Evolutionary conservation across 2,888 invertebrate genomes (phyloP).

Genomic region (Cephus spinipes): DNA sequence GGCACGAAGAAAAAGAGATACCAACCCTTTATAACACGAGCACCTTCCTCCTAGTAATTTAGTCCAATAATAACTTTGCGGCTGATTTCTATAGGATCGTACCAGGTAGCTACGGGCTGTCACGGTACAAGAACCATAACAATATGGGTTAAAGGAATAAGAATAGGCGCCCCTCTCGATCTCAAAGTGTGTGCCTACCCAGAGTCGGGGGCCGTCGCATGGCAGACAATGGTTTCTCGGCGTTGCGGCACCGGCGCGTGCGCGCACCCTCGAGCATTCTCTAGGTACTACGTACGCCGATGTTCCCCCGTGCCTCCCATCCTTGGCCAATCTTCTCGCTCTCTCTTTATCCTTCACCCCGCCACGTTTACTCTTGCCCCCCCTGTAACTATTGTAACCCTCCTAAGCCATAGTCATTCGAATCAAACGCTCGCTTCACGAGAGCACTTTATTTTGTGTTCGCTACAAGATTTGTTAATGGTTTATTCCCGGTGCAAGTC

Average conservation of each 20-base stretch:
- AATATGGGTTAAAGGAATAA: conserved; percentile 34
- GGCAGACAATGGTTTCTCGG: conserved; percentile 22
- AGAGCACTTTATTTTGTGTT: conserved; percentile 50
- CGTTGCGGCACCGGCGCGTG: conserved; percentile 23
- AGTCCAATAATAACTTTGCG: conserved; percentile 7
- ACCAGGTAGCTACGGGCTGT: not conserved
- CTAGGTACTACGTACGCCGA: conserved; percentile 26
- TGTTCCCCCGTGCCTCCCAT: conserved; percentile 11
- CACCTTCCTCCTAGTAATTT: not conserved
- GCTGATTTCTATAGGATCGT: conserved; percentile 8
- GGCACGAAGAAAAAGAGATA: not conserved
- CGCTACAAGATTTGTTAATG: conserved; percentile 54
- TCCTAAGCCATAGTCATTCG: conserved; percentile 36
- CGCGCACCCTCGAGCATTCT: conserved; percentile 17
- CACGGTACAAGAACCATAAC: conserved; percentile 25
- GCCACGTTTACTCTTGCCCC: not conserved
- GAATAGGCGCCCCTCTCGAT: conserved; percentile 24
- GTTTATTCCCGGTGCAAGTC: conserved; percentile 32
- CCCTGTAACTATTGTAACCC: conserved; percentile 19
- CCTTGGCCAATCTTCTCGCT: not conserved
- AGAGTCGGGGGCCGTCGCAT: conserved; percentile 6
- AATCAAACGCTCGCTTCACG: conserved; percentile 49
- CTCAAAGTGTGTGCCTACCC: conserved; percentile 19
- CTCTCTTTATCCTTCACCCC: not conserved
- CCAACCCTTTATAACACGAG: not conserved